These are phyloP conservation scores for Castor canadensis DNA, from an alignment of 2,113 vertebrate genomes.

Conservation along the genomic window DNA sequence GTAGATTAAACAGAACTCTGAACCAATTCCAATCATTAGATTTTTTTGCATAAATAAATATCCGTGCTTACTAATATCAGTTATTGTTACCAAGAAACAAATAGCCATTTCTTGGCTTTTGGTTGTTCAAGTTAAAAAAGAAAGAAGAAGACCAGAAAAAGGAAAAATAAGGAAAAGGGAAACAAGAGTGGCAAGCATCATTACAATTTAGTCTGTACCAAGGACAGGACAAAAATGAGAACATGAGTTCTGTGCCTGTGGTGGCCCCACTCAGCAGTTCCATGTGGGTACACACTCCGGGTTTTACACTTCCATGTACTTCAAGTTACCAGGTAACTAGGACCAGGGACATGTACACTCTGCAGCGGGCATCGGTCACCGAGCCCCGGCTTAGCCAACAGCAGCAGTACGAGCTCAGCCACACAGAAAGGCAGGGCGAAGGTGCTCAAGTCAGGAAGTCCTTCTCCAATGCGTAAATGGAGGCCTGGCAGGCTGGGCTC, in stretches of 20 bases:
- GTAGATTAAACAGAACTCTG: not conserved
- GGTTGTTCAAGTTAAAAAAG: not conserved
- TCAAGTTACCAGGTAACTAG: slow-evolving; percentile 10
- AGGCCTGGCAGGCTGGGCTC: slow-evolving; percentile 84
- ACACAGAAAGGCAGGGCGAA: slow-evolving; percentile 52
- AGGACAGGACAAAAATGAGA: not conserved
- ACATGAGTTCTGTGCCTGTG: no score
- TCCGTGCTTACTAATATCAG: slow-evolving; percentile 16
- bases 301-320: not conserved
- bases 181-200: accelerated
- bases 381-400: slow-evolving; percentile 71
- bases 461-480: slow-evolving; percentile 91
- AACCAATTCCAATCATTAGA: not conserved
- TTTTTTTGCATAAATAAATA: not conserved
- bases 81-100: not conserved
- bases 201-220: accelerated
- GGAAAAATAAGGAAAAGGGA: no score
- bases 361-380: slow-evolving; percentile 39
- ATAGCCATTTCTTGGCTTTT: not conserved
- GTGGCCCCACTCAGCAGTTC: not conserved
- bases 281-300: not conserved
- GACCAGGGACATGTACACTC: not conserved
- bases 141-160: not conserved
- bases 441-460: slow-evolving; percentile 90
- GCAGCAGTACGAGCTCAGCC: no score